A percentile compares a stretch with the other conserved stretches of the same genome.
phyloP scores from a whole-genome alignment of 2,113 vertebrate genomes.

The Rissa tridactyla region DNA sequence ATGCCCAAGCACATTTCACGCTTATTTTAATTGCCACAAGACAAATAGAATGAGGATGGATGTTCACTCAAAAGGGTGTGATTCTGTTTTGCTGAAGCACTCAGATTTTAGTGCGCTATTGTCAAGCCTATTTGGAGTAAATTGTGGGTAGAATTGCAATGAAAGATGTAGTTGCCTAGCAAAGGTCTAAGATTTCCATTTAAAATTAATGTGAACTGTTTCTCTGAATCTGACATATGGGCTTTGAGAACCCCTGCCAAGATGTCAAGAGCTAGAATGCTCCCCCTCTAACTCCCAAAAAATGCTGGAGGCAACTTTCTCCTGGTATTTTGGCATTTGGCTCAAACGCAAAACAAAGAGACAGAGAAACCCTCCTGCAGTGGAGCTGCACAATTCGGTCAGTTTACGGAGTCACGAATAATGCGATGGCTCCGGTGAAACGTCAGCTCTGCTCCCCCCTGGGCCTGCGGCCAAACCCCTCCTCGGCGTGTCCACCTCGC shows the following conservation, averaged over 20 bases:
- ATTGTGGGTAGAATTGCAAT: slow-evolving; percentile 55
- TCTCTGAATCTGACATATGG: slow-evolving; percentile 55
- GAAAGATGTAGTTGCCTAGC: slow-evolving; percentile 60
- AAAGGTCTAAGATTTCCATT: slow-evolving; percentile 66
- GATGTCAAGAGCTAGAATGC: slow-evolving; percentile 51
- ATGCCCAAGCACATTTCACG: slow-evolving; percentile 43
- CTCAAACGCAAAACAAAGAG: neutral
- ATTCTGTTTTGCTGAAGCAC: slow-evolving; percentile 54
- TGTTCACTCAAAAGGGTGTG: slow-evolving; percentile 5
- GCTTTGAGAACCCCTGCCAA: slow-evolving; percentile 58
- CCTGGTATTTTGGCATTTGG: slow-evolving; percentile 18
- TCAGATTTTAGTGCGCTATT: slow-evolving; percentile 19
- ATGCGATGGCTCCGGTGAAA: fast-evolving
- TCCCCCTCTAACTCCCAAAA: neutral
- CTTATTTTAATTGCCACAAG: slow-evolving; percentile 54
- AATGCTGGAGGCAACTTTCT: slow-evolving; percentile 39
- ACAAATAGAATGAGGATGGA: slow-evolving; percentile 26
- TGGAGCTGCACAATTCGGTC: neutral
- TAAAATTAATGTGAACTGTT: slow-evolving; percentile 65
- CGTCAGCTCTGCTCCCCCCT: neutral
- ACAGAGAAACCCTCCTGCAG: neutral
- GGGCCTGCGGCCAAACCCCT: neutral
- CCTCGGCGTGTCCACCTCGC: fast-evolving
- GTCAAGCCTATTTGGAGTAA: slow-evolving; percentile 44
- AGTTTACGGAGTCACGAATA: neutral